These are phyloP conservation scores for Tetrapedia diversipes DNA, from an alignment of 2,888 invertebrate genomes.

Conservation along the genomic window DNA sequence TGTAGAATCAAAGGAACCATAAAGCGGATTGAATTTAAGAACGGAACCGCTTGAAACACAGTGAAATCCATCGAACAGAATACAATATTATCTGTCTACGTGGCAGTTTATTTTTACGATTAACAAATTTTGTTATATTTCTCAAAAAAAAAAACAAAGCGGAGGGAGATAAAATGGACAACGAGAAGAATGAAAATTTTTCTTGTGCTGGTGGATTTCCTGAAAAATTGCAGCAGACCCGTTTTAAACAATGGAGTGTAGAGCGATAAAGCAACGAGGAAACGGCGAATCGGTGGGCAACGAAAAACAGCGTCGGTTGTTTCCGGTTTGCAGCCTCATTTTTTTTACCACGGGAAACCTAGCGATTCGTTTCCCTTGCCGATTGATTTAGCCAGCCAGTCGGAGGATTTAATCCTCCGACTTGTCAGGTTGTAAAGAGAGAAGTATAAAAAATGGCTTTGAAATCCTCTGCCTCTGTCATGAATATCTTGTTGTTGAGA, in stretches of 20 bases:
- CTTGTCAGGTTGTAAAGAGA: not conserved
- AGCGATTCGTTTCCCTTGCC: slow-evolving; percentile 26
- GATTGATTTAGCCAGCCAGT: slow-evolving; percentile 31
- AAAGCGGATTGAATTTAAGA: no score
- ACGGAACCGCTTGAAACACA: no score
- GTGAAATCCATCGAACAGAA: no score
- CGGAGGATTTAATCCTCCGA: not conserved
- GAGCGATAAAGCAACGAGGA: not conserved
- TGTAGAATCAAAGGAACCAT: no score
- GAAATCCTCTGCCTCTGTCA: not conserved
- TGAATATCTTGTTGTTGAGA: no score
- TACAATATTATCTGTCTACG: no score
- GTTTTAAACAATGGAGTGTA: not conserved
- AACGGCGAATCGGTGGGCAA: not conserved
- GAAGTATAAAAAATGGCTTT: not conserved
- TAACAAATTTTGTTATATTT: no score
- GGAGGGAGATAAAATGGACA: no score
- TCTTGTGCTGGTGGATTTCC: not conserved
- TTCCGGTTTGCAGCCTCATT: slow-evolving; percentile 10
- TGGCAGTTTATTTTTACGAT: no score
- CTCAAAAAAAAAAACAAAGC: no score
- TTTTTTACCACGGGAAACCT: slow-evolving; percentile 5
- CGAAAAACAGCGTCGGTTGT: not conserved
- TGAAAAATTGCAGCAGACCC: not conserved
- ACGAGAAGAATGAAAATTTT: not conserved